Percentiles rank a stretch among this genome's conserved stretches.
Conservation (phyloP, 2,113 vertebrate species). For the Oryctolagus cuniculus region DNA sequence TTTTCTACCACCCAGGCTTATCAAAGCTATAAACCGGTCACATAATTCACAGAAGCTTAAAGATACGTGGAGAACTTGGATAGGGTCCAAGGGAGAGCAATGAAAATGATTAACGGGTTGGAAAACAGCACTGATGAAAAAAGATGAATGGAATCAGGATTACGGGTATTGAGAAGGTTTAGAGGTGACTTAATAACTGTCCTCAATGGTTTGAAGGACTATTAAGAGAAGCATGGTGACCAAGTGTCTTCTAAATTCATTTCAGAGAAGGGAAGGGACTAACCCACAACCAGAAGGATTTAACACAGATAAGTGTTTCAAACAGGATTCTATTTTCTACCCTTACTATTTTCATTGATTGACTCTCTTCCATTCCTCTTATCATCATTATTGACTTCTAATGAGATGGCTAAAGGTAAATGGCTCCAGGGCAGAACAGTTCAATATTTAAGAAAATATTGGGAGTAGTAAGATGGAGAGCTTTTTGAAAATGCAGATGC, state of each 20-base stretch:
- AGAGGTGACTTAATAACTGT: conserved; percentile 79
- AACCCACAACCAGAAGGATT: not conserved
- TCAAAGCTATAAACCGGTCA: conserved; percentile 82
- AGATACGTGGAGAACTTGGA: conserved; percentile 83
- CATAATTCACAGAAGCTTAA: conserved; percentile 84
- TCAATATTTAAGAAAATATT: not conserved
- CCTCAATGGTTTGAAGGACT: conserved; percentile 74
- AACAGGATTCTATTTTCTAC: not conserved
- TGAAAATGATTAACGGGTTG: conserved; percentile 83
- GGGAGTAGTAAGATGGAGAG: not conserved
- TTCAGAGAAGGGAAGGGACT: not conserved
- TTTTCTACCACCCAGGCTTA: conserved; percentile 75
- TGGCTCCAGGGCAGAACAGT: not conserved
- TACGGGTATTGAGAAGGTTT: conserved; percentile 73
- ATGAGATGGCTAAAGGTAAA: not conserved
- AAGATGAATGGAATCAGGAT: conserved; percentile 78
- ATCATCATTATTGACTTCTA: conserved; percentile 34
- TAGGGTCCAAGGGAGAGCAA: conserved; percentile 81
- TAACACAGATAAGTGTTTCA: conserved; percentile 33
- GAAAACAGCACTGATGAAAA: conserved; percentile 81
- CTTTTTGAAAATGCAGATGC: not conserved
- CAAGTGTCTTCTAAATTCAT: conserved; percentile 48
- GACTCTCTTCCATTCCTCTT: not conserved
- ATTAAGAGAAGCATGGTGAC: conserved; percentile 44
- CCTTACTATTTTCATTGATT: not conserved